phyloP scores from a whole-genome alignment of 2,888 invertebrate species.

The Argyresthia goedartella region DNA sequence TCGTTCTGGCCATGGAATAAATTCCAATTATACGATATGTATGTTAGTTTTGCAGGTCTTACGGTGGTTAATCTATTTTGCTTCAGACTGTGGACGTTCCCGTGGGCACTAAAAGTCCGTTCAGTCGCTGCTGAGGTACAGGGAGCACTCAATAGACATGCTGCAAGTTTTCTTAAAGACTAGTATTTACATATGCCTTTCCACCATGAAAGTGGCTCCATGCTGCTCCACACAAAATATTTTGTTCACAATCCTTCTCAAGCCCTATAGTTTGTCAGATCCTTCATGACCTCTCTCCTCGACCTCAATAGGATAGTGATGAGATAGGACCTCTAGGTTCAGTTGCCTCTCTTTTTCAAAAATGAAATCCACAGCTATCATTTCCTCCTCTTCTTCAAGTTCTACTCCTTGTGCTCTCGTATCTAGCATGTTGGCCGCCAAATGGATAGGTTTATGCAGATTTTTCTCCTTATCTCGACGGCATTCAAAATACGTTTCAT shows the following conservation, averaged over 20 bases:
- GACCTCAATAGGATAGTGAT: too few relatives aligned
- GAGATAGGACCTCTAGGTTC: too few relatives aligned
- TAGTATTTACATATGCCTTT: slow-evolving; percentile 8
- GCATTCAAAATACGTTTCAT: slow-evolving; percentile 7
- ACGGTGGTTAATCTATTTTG: slow-evolving; percentile 15
- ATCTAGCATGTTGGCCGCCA: slow-evolving; percentile 14
- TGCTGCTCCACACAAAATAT: too few relatives aligned
- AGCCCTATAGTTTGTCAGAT: slow-evolving; percentile 15
- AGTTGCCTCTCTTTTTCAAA: slow-evolving; percentile 10
- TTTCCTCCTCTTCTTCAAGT: not conserved
- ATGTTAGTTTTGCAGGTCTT: slow-evolving; percentile 9
- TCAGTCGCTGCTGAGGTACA: slow-evolving; percentile 15
- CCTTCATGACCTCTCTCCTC: too few relatives aligned
- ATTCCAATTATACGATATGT: slow-evolving; percentile 9
- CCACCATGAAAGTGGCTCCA: not conserved
- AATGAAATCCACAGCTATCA: slow-evolving; percentile 3
- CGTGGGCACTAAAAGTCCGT: slow-evolving; percentile 13
- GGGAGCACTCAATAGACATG: slow-evolving; percentile 15
- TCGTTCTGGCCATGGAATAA: slow-evolving; percentile 2
- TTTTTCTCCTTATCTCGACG: not conserved
- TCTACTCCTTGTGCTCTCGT: slow-evolving; percentile 8
- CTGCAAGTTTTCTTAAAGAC: slow-evolving; percentile 13
- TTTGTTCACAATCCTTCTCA: slow-evolving; percentile 13
- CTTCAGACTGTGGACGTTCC: slow-evolving; percentile 13
- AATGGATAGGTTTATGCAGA: slow-evolving; percentile 9